These are phyloP conservation scores for Ferdinandea cuprea DNA, from an alignment of 2,888 invertebrate species.

Conservation along the genomic window DNA sequence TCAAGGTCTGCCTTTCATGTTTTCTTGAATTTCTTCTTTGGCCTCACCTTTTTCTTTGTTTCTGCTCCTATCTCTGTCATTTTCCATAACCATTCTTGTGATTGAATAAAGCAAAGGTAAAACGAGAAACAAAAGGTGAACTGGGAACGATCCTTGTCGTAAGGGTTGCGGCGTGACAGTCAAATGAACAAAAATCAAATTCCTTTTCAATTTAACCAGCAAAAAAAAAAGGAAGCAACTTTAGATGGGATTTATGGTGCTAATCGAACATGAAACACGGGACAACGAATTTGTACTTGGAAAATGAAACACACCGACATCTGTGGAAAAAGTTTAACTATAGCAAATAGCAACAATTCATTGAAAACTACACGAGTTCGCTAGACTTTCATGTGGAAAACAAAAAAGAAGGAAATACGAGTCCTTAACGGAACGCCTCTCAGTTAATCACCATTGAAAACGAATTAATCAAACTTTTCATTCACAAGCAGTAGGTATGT, in stretches of 20 bases:
- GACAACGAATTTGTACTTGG: neutral
- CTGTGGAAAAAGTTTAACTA: slow-evolving; percentile 16
- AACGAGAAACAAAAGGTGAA: slow-evolving; percentile 35
- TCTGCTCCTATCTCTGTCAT: slow-evolving; percentile 20
- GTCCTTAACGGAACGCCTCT: slow-evolving; percentile 12
- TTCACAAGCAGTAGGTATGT: slow-evolving; percentile 13
- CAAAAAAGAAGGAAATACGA: neutral
- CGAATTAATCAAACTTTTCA: slow-evolving; percentile 42
- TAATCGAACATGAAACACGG: slow-evolving; percentile 19
- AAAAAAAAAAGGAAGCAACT: neutral
- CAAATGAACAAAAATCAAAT: slow-evolving; percentile 48
- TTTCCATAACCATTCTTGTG: slow-evolving; percentile 35
- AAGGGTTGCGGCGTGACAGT: slow-evolving; percentile 50
- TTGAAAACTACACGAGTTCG: slow-evolving; percentile 3
- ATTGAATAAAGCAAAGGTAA: slow-evolving; percentile 44
- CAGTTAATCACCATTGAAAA: slow-evolving; percentile 36
- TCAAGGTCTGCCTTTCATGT: slow-evolving; percentile 33
- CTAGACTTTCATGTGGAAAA: neutral
- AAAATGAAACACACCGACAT: too few species aligned
- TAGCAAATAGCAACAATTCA: slow-evolving; percentile 41
- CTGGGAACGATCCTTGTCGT: neutral
- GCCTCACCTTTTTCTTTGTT: slow-evolving; percentile 29
- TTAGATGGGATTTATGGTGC: neutral
- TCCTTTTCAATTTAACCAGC: slow-evolving; percentile 10
- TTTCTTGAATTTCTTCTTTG: slow-evolving; percentile 30